Percentiles rank a stretch among this genome's conserved stretches.
phyloP scores from a whole-genome alignment of 2,797 vertebrate species.

The Channallabes apus region DNA sequence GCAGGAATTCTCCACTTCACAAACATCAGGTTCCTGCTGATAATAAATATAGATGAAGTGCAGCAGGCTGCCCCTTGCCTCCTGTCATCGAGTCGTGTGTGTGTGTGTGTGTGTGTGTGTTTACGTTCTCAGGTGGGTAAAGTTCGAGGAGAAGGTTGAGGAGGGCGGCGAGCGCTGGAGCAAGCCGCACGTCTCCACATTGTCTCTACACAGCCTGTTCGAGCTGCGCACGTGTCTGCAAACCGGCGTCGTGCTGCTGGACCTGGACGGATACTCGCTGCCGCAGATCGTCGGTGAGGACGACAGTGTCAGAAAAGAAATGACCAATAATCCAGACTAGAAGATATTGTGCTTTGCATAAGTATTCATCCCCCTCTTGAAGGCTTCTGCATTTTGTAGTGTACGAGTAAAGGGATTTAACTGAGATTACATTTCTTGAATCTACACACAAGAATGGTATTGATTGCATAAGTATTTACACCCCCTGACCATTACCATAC shows the following conservation, averaged over 20 bases:
- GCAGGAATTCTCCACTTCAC: constrained; percentile 9
- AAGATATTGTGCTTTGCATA: not conserved
- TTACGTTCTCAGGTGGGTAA: constrained; percentile 85
- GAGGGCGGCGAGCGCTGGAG: constrained; percentile 97
- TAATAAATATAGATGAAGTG: constrained; percentile 2
- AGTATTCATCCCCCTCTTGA: not conserved
- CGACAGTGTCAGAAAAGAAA: not conserved
- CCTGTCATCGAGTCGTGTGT: not conserved
- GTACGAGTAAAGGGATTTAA: too few relatives aligned
- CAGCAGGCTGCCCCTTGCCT: not conserved
- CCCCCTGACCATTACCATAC: not conserved
- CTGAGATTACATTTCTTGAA: not conserved
- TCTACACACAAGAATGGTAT: not conserved
- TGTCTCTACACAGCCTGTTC: constrained; percentile 95
- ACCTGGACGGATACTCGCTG: constrained; percentile 87
- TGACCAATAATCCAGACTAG: not conserved
- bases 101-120: not conserved
- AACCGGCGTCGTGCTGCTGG: constrained; percentile 88
- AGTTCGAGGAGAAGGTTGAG: constrained; percentile 98
- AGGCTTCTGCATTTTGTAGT: not conserved
- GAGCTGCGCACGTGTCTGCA: constrained; percentile 94
- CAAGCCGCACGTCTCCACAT: constrained; percentile 93
- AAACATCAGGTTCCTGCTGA: not conserved
- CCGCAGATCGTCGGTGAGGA: constrained; percentile 92
- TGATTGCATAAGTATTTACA: not conserved